Percentiles rank a stretch among this genome's conserved stretches.
phyloP scores from a whole-genome alignment of 1,140 invertebrate species.

The Drosophila quadrilineata region DNA sequence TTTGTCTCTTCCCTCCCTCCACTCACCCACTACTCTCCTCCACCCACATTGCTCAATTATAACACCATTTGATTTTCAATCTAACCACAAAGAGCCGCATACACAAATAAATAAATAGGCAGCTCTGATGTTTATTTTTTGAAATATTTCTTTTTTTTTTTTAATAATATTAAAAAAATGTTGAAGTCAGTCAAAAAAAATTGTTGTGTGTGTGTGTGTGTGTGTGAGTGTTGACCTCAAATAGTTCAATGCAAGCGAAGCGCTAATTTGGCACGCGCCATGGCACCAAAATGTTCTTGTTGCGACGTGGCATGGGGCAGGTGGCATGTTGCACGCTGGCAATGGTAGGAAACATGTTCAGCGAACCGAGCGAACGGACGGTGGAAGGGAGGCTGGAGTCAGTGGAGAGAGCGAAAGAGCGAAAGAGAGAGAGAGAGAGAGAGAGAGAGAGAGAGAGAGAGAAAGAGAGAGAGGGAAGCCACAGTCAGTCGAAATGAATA shows the following conservation, averaged over 20 bases:
- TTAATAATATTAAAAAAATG: background rate
- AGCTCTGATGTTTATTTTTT: too few relatives aligned
- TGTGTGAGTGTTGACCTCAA: conserved; percentile 24
- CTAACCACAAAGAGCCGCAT: conserved; percentile 28
- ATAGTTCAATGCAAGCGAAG: conserved; percentile 63
- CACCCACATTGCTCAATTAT: conserved; percentile 39
- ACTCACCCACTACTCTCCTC: background rate
- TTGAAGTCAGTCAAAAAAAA: background rate
- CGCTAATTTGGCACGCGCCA: conserved; percentile 77
- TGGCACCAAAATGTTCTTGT: conserved; percentile 1
- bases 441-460: too few relatives aligned
- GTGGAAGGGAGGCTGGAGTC: too few relatives aligned
- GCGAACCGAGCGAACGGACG: conserved; percentile 36
- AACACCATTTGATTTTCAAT: conserved; percentile 46
- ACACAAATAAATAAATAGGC: conserved; percentile 4
- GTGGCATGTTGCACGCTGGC: background rate
- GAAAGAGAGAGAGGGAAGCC: too few relatives aligned
- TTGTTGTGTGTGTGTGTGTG: background rate
- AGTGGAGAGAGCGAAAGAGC: too few relatives aligned
- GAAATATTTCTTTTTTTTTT: too few relatives aligned
- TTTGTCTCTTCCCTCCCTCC: background rate
- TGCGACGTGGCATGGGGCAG: too few relatives aligned
- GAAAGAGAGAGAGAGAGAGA: too few relatives aligned
- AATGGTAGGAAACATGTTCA: conserved; percentile 30
- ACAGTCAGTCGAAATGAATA: conserved; percentile 57